A percentile compares a stretch with the other conserved stretches of the same genome.
phyloP scores from a whole-genome alignment of 2,797 vertebrate genomes.

The Intellagama lesueurii region DNA sequence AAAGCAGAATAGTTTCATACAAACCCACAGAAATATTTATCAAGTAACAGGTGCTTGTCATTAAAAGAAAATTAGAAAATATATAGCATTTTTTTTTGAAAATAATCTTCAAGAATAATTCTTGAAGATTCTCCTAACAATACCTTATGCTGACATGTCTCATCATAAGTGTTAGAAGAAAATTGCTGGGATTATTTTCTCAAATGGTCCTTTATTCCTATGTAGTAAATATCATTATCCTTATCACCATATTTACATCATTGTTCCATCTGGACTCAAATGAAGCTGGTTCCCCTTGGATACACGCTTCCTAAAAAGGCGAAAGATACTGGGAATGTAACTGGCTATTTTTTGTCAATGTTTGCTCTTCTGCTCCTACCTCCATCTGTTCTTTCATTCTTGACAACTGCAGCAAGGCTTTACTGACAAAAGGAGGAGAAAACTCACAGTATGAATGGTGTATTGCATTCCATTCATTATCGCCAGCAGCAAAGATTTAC shows the following conservation, averaged over 20 bases:
- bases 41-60: not conserved
- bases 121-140: conserved; percentile 17
- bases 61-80: conserved; percentile 32
- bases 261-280: not conserved
- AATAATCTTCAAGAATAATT: conserved; percentile 24
- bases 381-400: not conserved
- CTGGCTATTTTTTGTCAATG: not conserved
- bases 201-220: conserved; percentile 4
- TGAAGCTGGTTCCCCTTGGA: not conserved
- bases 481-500: not conserved
- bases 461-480: conserved; percentile 1
- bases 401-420: not conserved
- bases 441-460: not conserved
- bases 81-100: not conserved
- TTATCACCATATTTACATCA: conserved; percentile 8
- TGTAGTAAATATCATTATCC: rapidly evolving
- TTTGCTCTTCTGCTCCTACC: not conserved
- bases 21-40: not conserved
- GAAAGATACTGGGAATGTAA: not conserved
- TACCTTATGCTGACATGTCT: not conserved
- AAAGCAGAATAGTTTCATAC: not conserved
- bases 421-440: not conserved
- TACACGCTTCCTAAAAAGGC: conserved; percentile 19
- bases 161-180: conserved; percentile 10
- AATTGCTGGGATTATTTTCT: conserved; percentile 36